Conservation (phyloP, 2,113 vertebrate species). For the Boulengeromyrus knoepffleri region DNA sequence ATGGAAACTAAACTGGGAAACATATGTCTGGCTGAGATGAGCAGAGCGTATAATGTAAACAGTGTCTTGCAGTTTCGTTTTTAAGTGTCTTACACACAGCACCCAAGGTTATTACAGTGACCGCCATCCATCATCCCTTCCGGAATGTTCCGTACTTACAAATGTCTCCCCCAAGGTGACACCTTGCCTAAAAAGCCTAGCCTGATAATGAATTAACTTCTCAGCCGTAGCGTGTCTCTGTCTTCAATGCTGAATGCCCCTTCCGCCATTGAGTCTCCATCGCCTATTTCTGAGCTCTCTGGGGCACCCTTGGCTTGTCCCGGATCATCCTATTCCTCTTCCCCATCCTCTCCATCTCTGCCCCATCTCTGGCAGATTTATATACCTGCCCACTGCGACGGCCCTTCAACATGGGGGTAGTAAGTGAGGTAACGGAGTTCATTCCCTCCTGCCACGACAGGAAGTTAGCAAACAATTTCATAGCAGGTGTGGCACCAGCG, state of each 20-base stretch:
- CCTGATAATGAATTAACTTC: background rate
- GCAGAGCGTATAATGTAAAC: background rate
- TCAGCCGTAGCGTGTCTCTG: background rate
- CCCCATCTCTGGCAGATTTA: background rate
- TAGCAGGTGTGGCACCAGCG: background rate
- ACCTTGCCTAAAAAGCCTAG: background rate
- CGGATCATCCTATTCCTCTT: background rate
- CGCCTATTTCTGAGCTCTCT: background rate
- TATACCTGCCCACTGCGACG: background rate
- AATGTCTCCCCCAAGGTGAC: background rate
- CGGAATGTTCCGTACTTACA: background rate
- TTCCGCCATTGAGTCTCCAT: background rate
- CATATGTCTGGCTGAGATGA: background rate
- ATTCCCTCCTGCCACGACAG: background rate
- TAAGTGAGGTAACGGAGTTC: background rate
- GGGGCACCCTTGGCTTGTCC: background rate
- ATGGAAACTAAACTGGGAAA: background rate
- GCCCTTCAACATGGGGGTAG: background rate
- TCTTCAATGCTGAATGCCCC: background rate
- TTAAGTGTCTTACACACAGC: background rate
- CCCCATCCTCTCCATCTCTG: background rate
- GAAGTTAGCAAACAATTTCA: background rate
- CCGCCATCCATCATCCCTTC: background rate
- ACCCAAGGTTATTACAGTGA: background rate
- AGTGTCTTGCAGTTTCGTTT: background rate